Evolutionary conservation across 2,113 vertebrate species (phyloP), one percentile per base, ranked within the genome.

Genomic region (Cnemophilus loriae): DNA sequence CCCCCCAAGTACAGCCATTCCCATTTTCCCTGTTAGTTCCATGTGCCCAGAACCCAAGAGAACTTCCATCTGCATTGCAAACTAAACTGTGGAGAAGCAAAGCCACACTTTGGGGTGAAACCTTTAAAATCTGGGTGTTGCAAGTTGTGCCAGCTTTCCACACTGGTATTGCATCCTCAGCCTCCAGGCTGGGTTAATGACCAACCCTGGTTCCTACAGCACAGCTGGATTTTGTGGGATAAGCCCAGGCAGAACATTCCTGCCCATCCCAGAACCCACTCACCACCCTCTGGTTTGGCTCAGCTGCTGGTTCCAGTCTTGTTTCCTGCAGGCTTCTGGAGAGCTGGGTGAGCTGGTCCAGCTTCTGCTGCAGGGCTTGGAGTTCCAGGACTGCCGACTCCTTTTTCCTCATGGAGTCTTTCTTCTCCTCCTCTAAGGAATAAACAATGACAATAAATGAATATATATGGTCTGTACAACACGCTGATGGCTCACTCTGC

Each of bases 331-430:
- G 73, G 49, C 91, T 96, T 63, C 96, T 87, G 86, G 97, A 82
- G 75, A 98, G 96, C 88, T 96, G 97, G 27, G 97, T 97, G 65
- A 98, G 98, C 84, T 98, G 96, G 23, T 98, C 96, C 94, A 98
- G 96, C 91, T 97, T 98, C 88, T 98, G 95, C 87, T 98, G 97
- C 79, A 98, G 84, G 4, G 96, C 82, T 22, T 98, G 97, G 23
- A 98, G 97, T 42, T 98, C 98, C 56, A 98, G 96, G 39, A 97
- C 94, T 53, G 96, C 97, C 0, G 93, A 97, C 85, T 98, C 97
- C 90, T 98, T 98, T 18, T 63, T 97, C 95, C 94, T 98, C 75
- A 90, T 39, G 46, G 97, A 97, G 50, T 97, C 75, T 68, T 69
- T 97, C 39, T 98, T 95, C 93, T 98, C 97, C 71, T 97, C 95